Evolutionary conservation across 2,113 vertebrate species (phyloP), one percentile per base, ranked within the genome.

Genomic region (Chloropsis cyanopogon): DNA sequence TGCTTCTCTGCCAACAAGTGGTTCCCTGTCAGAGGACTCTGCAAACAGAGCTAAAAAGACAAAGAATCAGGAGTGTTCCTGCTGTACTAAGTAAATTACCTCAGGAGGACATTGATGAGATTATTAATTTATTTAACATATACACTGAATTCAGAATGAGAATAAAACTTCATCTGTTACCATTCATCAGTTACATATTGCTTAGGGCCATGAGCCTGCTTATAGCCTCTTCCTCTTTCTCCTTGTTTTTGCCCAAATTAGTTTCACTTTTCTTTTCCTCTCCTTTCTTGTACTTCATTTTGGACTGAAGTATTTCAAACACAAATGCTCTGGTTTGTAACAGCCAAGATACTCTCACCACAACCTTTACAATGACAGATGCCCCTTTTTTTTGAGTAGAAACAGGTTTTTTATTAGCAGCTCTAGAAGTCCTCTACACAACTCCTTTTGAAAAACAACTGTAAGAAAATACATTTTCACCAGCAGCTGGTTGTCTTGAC

Each of bases 101-200:
- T 86, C 82, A 88, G 79, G 86, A 90, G 31, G 82, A 88, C 94
- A 90, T 88, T 75, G 82, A 95, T 75, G 85, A 91, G 44, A 68
- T 81, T 63, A 60, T 71, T 95, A 64, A 96, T 92, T 96, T 90
- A 95, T 95, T 95, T 93, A 95, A 78, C 52, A 75, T 18, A 42
- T 77, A 56, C 54, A 80, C 7, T 82, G 70, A 85, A 90, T 71
- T 92, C 50, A 60, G 52, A 91, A 73, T 56, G 17, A 47, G 42
- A 93, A 75, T 79, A 91, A 91, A 92, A 73, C 35, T 77, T 97
- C 37, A 46, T 83, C 79, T 81, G 42, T 53, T 60, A 66, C 64
- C 35, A 78, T 75, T 70, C 68, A 71, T 86, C 90, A 90, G 54
- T 31, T 88, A 46, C 14, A 35, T 26, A 50, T 41, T 90, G 68